Percentiles rank a stretch among this genome's conserved stretches.
Evolutionary conservation across 1,140 invertebrate species (phyloP).

Genomic region (Ips typographus): DNA sequence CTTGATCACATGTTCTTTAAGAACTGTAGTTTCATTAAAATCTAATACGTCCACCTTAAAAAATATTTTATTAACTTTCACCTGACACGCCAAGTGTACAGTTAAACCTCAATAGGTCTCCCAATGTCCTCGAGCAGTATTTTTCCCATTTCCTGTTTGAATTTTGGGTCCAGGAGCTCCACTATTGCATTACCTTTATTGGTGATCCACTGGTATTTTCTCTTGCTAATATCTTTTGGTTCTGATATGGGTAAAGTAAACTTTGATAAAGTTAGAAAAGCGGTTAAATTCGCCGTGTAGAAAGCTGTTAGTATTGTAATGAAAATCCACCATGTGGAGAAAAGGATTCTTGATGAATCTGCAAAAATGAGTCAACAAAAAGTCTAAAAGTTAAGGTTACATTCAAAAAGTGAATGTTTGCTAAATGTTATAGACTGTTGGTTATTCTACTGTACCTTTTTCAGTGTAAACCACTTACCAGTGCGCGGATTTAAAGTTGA

Average conservation of each 20-base stretch:
- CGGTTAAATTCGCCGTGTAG: slow-evolving; percentile 89
- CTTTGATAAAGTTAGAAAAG: slow-evolving; percentile 80
- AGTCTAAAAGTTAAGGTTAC: background rate
- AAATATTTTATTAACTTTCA: too few relatives aligned
- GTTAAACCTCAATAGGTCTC: too few relatives aligned
- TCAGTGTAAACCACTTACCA: slow-evolving; percentile 56
- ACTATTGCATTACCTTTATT: slow-evolving; percentile 67
- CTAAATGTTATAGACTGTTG: too few relatives aligned
- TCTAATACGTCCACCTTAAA: too few relatives aligned
- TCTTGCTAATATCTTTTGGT: slow-evolving; percentile 66
- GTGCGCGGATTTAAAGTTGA: slow-evolving; percentile 74
- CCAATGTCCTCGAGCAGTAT: too few relatives aligned
- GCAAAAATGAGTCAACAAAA: background rate
- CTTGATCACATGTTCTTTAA: slow-evolving; percentile 47
- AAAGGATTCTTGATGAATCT: slow-evolving; percentile 81
- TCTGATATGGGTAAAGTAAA: slow-evolving; percentile 76
- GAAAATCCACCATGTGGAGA: slow-evolving; percentile 91
- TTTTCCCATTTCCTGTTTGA: too few relatives aligned
- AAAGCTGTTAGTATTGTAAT: slow-evolving; percentile 86
- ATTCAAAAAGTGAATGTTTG: too few relatives aligned
- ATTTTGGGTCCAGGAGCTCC: slow-evolving; percentile 35
- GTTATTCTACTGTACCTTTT: too few relatives aligned
- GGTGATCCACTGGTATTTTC: slow-evolving; percentile 68
- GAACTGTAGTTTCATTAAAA: too few relatives aligned
- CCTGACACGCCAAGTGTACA: too few relatives aligned